Percentiles rank a stretch among this genome's conserved stretches.
Evolutionary conservation across 2,888 invertebrate species (phyloP).

Genomic region (Lumbricus terrestris): DNA sequence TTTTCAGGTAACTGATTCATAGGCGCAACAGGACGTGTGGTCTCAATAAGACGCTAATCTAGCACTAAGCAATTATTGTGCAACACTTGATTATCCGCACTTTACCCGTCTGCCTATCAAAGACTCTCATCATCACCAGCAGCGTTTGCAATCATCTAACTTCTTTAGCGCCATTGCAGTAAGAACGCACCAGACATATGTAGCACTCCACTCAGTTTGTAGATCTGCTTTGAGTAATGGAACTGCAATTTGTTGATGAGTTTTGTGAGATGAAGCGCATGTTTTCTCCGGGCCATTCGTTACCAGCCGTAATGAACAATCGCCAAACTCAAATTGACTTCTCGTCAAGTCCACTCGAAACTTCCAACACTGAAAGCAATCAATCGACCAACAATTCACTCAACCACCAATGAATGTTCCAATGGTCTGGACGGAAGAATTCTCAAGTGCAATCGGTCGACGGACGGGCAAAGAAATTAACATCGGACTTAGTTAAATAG

Average conservation of each 20-base stretch:
- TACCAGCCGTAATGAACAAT: not conserved
- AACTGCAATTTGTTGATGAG: not conserved
- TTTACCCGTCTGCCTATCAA: not conserved
- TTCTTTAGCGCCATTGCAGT: too few species aligned
- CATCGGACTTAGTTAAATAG: slow-evolving; percentile 3
- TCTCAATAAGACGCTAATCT: not conserved
- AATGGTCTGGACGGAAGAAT: too few species aligned
- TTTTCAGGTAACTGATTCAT: not conserved
- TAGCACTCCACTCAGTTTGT: not conserved
- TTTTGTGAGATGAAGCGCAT: not conserved
- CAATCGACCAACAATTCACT: not conserved
- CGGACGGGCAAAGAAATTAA: not conserved
- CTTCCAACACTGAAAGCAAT: not conserved
- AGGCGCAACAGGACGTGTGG: not conserved
- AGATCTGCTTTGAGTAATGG: not conserved
- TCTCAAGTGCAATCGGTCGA: too few species aligned
- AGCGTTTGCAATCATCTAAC: not conserved
- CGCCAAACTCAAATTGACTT: not conserved
- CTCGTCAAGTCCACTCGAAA: not conserved
- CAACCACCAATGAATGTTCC: too few species aligned
- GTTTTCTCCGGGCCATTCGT: not conserved
- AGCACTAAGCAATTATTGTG: not conserved
- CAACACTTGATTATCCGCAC: not conserved
- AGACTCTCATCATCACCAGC: not conserved
- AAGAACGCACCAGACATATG: too few species aligned